A percentile compares a stretch with the other conserved stretches of the same genome.
Conservation (phyloP, 1,140 invertebrate genomes). For the Trachelipus rathkii region DNA sequence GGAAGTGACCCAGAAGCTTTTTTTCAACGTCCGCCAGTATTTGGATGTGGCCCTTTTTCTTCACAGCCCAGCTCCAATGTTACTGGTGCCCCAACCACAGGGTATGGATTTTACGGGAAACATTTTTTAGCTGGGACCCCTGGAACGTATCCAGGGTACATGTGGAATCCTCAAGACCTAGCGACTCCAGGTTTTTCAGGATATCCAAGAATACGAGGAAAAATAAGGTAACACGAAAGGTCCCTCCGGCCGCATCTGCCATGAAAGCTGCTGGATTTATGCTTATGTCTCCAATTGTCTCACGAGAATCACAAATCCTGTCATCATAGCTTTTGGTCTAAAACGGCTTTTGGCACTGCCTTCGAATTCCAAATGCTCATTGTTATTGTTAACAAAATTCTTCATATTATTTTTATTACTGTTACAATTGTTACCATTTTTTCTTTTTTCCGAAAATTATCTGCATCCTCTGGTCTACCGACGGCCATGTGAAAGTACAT, state of each 20-base stretch:
- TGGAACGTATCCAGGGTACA: constrained; percentile 41
- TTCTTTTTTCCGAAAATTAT: neutral
- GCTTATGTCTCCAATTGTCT: neutral
- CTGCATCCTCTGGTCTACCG: neutral
- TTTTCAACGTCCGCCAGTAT: constrained; percentile 41
- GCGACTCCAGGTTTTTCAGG: constrained; percentile 40
- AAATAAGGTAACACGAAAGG: constrained; percentile 41
- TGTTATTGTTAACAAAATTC: no score
- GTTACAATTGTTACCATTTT: neutral
- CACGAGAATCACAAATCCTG: neutral
- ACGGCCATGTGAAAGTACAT: neutral
- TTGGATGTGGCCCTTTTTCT: constrained; percentile 40
- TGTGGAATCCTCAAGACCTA: constrained; percentile 44
- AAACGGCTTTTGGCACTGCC: constrained; percentile 6
- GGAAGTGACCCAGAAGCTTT: constrained; percentile 43
- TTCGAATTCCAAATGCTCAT: neutral
- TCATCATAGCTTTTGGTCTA: neutral
- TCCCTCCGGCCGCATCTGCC: constrained; percentile 5
- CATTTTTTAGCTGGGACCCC: constrained; percentile 43
- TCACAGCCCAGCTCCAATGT: constrained; percentile 33
- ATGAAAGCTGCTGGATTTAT: constrained; percentile 3
- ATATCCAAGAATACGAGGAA: constrained; percentile 44
- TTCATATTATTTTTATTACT: no score
- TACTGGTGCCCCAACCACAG: constrained; percentile 35
- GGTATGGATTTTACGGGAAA: constrained; percentile 44